phyloP scores from a whole-genome alignment of 1,140 invertebrate genomes.

The Lordiphosa stackelbergi region DNA sequence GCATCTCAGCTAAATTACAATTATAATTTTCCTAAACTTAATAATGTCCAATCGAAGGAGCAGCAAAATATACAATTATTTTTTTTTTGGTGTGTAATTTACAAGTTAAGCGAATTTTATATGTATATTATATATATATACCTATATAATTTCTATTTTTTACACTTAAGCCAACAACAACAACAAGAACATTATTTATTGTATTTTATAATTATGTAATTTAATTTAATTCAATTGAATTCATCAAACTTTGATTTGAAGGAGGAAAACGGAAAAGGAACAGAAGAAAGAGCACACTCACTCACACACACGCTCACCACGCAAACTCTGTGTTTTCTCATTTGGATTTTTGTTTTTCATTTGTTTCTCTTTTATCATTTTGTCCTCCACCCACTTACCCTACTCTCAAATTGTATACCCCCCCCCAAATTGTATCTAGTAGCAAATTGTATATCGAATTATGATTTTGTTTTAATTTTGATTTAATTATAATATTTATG shows the following conservation, averaged over 20 bases:
- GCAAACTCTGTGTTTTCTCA: neutral
- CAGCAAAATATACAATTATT: conserved; percentile 35
- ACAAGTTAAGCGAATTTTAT: conserved; percentile 43
- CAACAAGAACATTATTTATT: conserved; percentile 63
- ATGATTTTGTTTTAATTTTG: conserved; percentile 34
- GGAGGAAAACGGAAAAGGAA: conserved; percentile 8
- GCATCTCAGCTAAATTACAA: conserved; percentile 60
- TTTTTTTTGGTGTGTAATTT: conserved; percentile 62
- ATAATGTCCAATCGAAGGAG: neutral
- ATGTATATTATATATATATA: conserved; percentile 30
- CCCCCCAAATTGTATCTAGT: too few relatives aligned
- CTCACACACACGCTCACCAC: neutral
- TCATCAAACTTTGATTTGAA: conserved; percentile 41
- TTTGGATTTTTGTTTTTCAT: conserved; percentile 14
- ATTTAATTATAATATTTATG: conserved; percentile 39
- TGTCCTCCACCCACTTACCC: too few relatives aligned
- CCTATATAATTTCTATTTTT: conserved; percentile 61
- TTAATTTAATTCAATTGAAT: conserved; percentile 47
- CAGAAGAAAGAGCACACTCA: conserved; percentile 10
- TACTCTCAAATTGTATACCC: too few relatives aligned
- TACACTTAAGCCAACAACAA: conserved; percentile 49
- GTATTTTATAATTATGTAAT: conserved; percentile 71
- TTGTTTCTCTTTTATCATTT: conserved; percentile 2
- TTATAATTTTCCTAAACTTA: conserved; percentile 46
- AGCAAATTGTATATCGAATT: conserved; percentile 26